Evolutionary conservation across 2,888 invertebrate species (phyloP).

Genomic region (Aleiodes testaceus): DNA sequence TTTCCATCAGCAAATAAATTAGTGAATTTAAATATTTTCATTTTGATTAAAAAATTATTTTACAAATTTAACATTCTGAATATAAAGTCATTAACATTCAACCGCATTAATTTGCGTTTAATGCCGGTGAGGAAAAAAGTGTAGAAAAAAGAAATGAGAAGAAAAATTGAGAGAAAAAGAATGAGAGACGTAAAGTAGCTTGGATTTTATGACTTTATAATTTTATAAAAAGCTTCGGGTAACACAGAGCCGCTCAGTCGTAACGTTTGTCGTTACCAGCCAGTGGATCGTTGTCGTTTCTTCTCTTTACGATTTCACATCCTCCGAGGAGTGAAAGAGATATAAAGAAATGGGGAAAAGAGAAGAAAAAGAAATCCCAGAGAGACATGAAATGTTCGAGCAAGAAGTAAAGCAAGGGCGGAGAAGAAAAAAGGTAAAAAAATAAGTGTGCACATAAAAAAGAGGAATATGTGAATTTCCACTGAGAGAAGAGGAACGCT

Average conservation of each 20-base stretch:
- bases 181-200: constrained; percentile 52
- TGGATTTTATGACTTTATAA: constrained; percentile 59
- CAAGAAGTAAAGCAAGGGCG: background rate
- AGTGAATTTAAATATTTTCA: background rate
- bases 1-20: background rate
- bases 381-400: constrained; percentile 18
- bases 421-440: constrained; percentile 27
- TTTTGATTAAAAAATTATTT: background rate
- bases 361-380: background rate
- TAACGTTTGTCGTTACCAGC: constrained; percentile 48
- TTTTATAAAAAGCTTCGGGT: constrained; percentile 53
- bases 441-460: constrained; percentile 27
- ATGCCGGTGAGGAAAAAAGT: background rate
- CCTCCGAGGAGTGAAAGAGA: constrained; percentile 29
- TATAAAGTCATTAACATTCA: constrained; percentile 24
- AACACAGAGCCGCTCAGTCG: constrained; percentile 33
- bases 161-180: background rate
- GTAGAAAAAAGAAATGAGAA: constrained; percentile 1
- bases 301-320: constrained; percentile 53
- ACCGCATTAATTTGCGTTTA: constrained; percentile 14
- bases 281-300: constrained; percentile 52
- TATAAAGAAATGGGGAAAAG: constrained; percentile 7
- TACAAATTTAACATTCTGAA: constrained; percentile 6
- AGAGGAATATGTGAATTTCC: constrained; percentile 41
- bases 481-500: constrained; percentile 35